These are phyloP conservation scores for Unio delphinus DNA, from an alignment of 2,888 invertebrate species.

Conservation along the genomic window DNA sequence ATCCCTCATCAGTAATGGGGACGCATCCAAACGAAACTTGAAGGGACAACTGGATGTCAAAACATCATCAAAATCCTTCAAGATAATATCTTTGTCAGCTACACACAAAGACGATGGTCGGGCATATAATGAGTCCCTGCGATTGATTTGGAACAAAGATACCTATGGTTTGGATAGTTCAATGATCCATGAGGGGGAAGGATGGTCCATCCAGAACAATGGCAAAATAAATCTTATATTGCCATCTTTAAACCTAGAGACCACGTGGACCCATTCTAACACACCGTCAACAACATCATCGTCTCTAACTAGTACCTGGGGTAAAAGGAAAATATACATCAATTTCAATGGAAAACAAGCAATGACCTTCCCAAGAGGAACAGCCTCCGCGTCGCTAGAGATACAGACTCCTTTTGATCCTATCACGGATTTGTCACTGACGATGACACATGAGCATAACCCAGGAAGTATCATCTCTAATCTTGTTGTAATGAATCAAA, in stretches of 20 bases:
- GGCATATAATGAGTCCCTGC: conserved; percentile 19
- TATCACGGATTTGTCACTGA: too few species aligned
- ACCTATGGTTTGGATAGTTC: conserved; percentile 31
- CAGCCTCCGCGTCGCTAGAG: conserved; percentile 25
- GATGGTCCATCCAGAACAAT: conserved; percentile 36
- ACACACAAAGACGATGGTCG: conserved; percentile 33
- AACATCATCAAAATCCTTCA: conserved; percentile 27
- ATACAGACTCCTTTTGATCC: conserved; percentile 20
- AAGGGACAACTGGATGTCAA: conserved; percentile 38
- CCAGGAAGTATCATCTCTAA: too few species aligned
- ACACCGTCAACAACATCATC: too few species aligned
- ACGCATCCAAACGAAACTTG: conserved; percentile 25
- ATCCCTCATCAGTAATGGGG: conserved; percentile 33
- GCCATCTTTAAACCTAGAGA: conserved; percentile 30
- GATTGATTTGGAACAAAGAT: conserved; percentile 26
- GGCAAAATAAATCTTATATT: conserved; percentile 39
- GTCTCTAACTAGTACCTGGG: conserved; percentile 23
- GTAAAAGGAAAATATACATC: conserved; percentile 22
- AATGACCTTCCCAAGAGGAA: conserved; percentile 21
- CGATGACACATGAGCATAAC: too few species aligned
- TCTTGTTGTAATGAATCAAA: too few species aligned
- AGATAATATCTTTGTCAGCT: conserved; percentile 18
- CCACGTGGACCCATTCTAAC: conserved; percentile 44
- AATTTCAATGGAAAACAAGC: conserved; percentile 34
- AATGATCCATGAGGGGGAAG: conserved; percentile 28